These are phyloP conservation scores for Drosophila ustulata DNA, from an alignment of 2,888 invertebrate genomes.

Conservation along the genomic window DNA sequence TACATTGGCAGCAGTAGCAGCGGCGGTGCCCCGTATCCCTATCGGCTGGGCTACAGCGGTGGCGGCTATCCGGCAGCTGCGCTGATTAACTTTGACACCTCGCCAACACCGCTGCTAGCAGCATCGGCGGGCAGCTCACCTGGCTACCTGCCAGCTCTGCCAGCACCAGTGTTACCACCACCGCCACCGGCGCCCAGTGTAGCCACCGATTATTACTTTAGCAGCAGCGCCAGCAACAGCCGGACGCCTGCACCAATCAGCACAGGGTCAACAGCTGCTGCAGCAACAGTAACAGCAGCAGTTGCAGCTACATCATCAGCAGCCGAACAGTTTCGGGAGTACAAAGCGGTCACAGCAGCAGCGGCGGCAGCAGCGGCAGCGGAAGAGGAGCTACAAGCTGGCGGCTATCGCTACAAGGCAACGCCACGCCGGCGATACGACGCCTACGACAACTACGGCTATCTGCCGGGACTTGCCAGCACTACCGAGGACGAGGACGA, in stretches of 20 bases:
- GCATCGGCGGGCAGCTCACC: conserved; percentile 73
- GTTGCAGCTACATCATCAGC: conserved; percentile 28
- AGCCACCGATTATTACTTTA: conserved; percentile 71
- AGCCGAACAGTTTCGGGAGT: conserved; percentile 14
- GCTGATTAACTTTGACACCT: conserved; percentile 77
- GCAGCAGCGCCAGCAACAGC: conserved; percentile 42
- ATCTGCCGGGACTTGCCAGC: conserved; percentile 71
- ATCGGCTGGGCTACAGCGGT: conserved; percentile 63
- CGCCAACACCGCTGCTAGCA: conserved; percentile 74
- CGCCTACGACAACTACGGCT: conserved; percentile 77
- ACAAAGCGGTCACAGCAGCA: conserved; percentile 31
- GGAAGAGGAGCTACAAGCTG: conserved; percentile 73
- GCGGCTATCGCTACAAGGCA: conserved; percentile 73
- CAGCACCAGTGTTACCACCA: conserved; percentile 66
- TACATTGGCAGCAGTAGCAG: conserved; percentile 77
- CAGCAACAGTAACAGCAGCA: conserved; percentile 41
- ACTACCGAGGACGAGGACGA: conserved; percentile 71
- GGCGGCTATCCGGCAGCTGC: conserved; percentile 74
- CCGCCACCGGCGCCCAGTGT: conserved; percentile 75
- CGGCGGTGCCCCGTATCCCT: conserved; percentile 59
- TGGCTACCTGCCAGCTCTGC: conserved; percentile 56
- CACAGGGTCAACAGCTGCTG: conserved; percentile 33
- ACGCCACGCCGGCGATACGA: conserved; percentile 70
- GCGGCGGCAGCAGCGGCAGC: conserved; percentile 55
- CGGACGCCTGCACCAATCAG: conserved; percentile 29